Evolutionary conservation across 1,140 invertebrate species (phyloP), one percentile per base, ranked within the genome.

Genomic region (Zophobas atratus): DNA sequence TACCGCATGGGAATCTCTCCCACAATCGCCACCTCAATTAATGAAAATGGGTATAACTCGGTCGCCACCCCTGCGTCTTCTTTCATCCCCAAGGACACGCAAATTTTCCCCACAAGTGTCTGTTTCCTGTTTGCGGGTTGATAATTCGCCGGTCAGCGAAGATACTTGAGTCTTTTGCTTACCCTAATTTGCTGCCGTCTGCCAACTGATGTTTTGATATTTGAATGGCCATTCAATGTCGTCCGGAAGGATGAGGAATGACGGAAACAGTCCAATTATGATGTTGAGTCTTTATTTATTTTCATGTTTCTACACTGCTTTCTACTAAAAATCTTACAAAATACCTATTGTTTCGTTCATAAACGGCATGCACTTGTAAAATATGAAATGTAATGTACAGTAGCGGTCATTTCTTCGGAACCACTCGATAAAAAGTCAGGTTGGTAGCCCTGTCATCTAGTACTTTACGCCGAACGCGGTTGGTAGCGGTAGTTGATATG

Each of bases 1-100:
- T 39, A 36, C 56, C 56, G 56, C 56, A 36, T 39, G 56, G 36
- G 34, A 60, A 60, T 60, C 56, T 4, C 3, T 46, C 3, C 43
- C 43, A 46, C 43, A 20, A 20, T 20, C 20, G 20, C 20, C 20
- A 20, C 6, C 43, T 3, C 43, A 8, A 46, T 46, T 46, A 46
- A 8, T 46, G 43, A 46, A 3, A 46, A 46, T 20, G 20, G 20
- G 20, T 20, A 20, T 20, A 20, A 20, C 20, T 20, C 20, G 20
- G 20, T 20, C 20, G 20, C 20, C 20, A 20, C 20, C 20, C 20
- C 43, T 3, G 43, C 43, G 43, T 46, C 43, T 46, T 46, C 3
- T 46, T 46, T 3, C 43, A 3, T 46, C 43, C 43, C 43, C 43
- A 3, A 8, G 43, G 43, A 46, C 20, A 20, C 43, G 43, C 43